These are phyloP conservation scores for Triops longicaudatus DNA, from an alignment of 1,140 invertebrate genomes.

Conservation along the genomic window DNA sequence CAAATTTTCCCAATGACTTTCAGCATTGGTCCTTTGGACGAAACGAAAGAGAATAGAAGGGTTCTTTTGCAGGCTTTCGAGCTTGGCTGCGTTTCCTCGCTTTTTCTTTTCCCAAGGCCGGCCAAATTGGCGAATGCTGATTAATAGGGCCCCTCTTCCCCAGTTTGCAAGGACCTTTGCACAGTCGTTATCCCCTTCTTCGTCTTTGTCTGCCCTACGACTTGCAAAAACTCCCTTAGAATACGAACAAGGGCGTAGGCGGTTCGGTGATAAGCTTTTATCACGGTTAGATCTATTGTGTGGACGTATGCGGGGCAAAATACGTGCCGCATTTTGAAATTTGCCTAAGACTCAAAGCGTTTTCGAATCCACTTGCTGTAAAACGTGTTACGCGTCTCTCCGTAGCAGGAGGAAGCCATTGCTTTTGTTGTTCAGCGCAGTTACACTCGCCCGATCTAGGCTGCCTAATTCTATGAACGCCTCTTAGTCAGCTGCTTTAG, in stretches of 20 bases:
- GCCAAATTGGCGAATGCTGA: conserved; percentile 6
- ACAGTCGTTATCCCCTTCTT: neutral
- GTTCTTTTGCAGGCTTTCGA: conserved; percentile 11
- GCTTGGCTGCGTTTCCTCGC: conserved; percentile 4
- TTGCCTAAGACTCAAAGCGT: neutral
- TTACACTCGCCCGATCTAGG: neutral
- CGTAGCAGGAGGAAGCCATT: neutral
- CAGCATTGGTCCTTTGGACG: neutral
- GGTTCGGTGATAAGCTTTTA: neutral
- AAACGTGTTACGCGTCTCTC: neutral
- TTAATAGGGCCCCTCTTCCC: conserved; percentile 2
- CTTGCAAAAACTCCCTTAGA: neutral
- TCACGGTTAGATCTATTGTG: neutral
- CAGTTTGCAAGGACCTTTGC: neutral
- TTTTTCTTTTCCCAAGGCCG: conserved; percentile 13
- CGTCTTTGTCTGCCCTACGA: neutral
- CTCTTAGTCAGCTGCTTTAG: neutral
- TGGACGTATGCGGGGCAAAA: neutral
- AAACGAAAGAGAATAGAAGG: neutral
- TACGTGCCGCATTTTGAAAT: neutral
- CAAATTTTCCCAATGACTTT: conserved; percentile 3
- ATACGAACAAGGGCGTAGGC: conserved; percentile 2
- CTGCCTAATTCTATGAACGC: neutral
- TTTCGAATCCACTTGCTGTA: neutral
- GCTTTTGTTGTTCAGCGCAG: neutral